Conservation (phyloP, 2,797 vertebrate genomes). For the Streptopelia turtur region DNA sequence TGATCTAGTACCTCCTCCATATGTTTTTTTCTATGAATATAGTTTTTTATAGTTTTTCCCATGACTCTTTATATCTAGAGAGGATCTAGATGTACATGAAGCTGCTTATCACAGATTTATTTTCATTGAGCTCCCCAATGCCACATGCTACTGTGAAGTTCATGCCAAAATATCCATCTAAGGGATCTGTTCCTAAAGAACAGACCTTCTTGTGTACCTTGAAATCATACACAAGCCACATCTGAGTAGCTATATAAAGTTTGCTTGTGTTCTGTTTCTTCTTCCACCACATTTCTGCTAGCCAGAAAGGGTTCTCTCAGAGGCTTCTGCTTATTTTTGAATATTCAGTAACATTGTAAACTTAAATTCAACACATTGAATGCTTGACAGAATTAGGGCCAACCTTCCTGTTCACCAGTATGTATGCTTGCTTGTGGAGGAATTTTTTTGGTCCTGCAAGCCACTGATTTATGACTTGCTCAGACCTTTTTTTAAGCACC, state of each 20-base stretch:
- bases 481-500: not conserved
- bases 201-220: not conserved
- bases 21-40: not conserved
- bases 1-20: not conserved
- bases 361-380: not conserved
- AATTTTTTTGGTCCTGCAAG: not conserved
- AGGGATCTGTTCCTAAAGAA: not conserved
- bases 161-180: not conserved
- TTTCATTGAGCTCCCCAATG: not conserved
- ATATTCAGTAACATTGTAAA: not conserved
- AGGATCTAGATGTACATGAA: not conserved
- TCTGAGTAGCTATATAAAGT: not conserved
- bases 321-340: not conserved
- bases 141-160: not conserved
- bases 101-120: not conserved
- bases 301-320: not conserved
- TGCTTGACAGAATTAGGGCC: not conserved
- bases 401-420: not conserved
- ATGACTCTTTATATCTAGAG: not conserved
- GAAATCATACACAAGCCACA: not conserved
- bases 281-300: not conserved
- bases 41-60: not conserved
- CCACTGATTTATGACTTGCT: not conserved
- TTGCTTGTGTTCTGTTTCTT: not conserved
- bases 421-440: not conserved